Conservation (phyloP, 2,797 vertebrate genomes). For the Phalloptychus januarius region DNA sequence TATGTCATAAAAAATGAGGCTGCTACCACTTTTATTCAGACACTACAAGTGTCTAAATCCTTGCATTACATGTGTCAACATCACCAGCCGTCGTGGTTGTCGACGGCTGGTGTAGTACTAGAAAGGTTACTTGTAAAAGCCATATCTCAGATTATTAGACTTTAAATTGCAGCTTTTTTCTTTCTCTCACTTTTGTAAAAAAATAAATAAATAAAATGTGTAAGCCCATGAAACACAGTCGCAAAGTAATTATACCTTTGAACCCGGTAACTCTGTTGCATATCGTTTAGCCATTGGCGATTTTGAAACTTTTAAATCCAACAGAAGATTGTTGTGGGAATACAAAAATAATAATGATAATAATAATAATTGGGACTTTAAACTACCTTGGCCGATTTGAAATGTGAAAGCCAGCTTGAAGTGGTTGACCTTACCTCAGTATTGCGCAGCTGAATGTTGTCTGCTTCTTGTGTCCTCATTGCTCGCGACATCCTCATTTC, state of each 20-base stretch:
- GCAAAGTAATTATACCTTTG: background rate
- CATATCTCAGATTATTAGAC: background rate
- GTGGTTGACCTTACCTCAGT: constrained; percentile 61
- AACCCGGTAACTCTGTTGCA: background rate
- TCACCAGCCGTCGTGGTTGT: background rate
- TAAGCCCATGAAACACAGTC: background rate
- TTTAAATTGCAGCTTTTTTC: background rate
- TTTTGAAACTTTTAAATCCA: background rate
- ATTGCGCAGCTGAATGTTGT: constrained; percentile 25
- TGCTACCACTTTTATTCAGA: background rate
- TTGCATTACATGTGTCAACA: background rate
- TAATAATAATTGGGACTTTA: background rate
- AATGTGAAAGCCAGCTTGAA: background rate
- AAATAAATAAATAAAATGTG: background rate
- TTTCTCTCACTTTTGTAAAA: background rate
- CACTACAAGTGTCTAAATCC: background rate
- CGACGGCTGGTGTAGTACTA: background rate
- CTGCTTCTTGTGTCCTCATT: constrained; percentile 25
- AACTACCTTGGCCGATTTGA: background rate
- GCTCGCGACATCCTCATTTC: constrained; percentile 51
- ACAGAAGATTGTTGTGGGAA: background rate
- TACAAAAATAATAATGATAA: background rate
- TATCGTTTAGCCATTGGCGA: background rate
- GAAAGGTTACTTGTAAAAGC: background rate
- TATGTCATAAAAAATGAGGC: background rate